A percentile compares a stretch with the other conserved stretches of the same genome.
Conservation (phyloP, 2,888 invertebrate species). For the Clitarchus hookeri region DNA sequence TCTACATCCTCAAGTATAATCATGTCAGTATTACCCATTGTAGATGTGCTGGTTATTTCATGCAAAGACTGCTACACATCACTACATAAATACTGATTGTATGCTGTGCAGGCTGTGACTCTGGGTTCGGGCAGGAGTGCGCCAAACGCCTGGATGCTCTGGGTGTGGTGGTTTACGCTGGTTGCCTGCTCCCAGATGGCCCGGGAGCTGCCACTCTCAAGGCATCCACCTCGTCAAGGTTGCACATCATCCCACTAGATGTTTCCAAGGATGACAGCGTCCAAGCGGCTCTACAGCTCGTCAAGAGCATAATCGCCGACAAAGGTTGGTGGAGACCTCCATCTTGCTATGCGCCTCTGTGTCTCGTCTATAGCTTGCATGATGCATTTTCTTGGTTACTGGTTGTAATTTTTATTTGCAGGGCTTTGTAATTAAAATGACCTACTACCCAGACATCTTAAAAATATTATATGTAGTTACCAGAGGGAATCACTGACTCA, state of each 20-base stretch:
- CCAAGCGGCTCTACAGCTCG: slow-evolving; percentile 15
- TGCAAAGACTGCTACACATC: no score
- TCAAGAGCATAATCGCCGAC: background rate
- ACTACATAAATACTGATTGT: background rate
- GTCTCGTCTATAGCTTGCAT: no score
- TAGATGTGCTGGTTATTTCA: no score
- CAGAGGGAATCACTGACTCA: no score
- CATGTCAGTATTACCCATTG: no score
- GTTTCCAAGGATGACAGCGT: slow-evolving; percentile 21
- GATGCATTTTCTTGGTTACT: no score
- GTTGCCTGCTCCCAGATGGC: background rate
- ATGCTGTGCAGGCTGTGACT: slow-evolving; percentile 20
- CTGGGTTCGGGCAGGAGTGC: slow-evolving; percentile 19
- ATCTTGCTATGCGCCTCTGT: background rate
- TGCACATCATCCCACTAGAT: slow-evolving; percentile 21
- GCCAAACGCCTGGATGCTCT: background rate
- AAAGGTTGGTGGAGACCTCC: background rate
- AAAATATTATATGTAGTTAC: no score
- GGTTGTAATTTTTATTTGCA: no score
- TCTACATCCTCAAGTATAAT: no score
- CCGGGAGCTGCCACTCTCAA: slow-evolving; percentile 5
- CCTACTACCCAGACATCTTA: no score
- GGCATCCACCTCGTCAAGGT: background rate
- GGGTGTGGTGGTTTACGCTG: slow-evolving; percentile 20
- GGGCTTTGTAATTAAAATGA: no score